Evolutionary conservation across 2,888 invertebrate genomes (phyloP), one percentile per base, ranked within the genome.

Genomic region (Napeogenes sylphis): DNA sequence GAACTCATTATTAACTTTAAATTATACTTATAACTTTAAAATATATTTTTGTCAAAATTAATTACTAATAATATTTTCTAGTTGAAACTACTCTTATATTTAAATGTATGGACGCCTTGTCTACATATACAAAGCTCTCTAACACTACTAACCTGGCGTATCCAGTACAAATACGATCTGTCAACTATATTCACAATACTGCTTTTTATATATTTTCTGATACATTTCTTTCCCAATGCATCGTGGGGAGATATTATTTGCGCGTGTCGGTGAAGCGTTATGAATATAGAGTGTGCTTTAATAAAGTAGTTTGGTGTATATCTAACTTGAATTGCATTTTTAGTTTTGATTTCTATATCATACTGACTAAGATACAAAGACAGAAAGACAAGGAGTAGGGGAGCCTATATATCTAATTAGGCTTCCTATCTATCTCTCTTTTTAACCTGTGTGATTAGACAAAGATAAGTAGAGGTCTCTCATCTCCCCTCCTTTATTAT

Each of bases 221-320:
- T 88, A 90, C 90, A 90, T 90, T 90, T 90, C 90, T 86, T 86
- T 84, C 74, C 83, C 84, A 86, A 87, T 90, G 90, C 90, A 90
- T 90, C 87, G 81, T 76, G 80, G 87, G 87, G 89, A 81, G 85
- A 87, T 88, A 89, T 88, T 88, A 88, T 89, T 86, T 87, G 87
- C 73, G 72, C 80, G 85, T 88, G 84, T 83, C 77, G 76, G 74
- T 84, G 85, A 83, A 80, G 84, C 88, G 90, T 90, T 89, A 89
- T 90, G 90, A 90, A 90, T 90, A 90, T 84, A 90, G 85, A 90
- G 87, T 84, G 82, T 74, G 79, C 82, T 85, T 89, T 90, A 90
- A 89, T 90, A 90, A 86, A 90, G 81, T 84, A 83, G 80, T 80
- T 79, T 77, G 76, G 79, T 71, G 71, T 71, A 72, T 65, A 70